Evolutionary conservation across 2,797 vertebrate genomes (phyloP), one percentile per base, ranked within the genome.

Genomic region (Rhynchonycteris naso): DNA sequence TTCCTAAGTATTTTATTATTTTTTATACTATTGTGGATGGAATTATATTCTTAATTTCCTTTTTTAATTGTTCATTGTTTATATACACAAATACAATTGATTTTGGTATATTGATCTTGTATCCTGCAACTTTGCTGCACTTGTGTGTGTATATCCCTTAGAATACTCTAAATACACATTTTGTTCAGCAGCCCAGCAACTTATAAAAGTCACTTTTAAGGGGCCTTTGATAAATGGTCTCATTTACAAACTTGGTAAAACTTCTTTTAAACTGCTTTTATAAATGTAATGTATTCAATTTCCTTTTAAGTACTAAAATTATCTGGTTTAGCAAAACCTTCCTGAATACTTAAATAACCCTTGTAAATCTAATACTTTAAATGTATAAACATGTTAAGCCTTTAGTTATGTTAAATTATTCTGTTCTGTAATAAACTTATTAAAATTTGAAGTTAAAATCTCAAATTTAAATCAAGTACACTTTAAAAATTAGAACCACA

Each of bases 291-390:
- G 56, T 83, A 87, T 88, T 94, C 24, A 59, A 33, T 95, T 95
- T 94, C 72, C 68, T 81, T 93, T 86, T 87, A 76, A 91, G 24
- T 94, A 87, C 68, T 94, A 38, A 89, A 91, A 96, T 93, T 80
- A 24, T 81, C 35, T 92, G 80, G 85, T n/a, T 96, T 95, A 93
- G 83, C 47, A 95, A 95, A 95, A 93, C 63, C 50, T 90, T 91
- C 33, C 30, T 86, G 69, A 90, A 91, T 80, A 58, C 52, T 89
- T 95, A 91, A 81, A 83, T 92, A 93, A 95, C 50, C 87, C 52
- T 61, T 93, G 11, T 85, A 94, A 96, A 87, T 79, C 58, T 43
- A 95, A 82, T 69, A 93, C 5, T 69, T 91, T 88, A 78, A 72
- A 90, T 61, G 80, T 93, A 92, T 87, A 84, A 91, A 56, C 94